These are phyloP conservation scores for Telmatochromis sp. DNA, from an alignment of 2,113 vertebrate genomes.

Conservation along the genomic window DNA sequence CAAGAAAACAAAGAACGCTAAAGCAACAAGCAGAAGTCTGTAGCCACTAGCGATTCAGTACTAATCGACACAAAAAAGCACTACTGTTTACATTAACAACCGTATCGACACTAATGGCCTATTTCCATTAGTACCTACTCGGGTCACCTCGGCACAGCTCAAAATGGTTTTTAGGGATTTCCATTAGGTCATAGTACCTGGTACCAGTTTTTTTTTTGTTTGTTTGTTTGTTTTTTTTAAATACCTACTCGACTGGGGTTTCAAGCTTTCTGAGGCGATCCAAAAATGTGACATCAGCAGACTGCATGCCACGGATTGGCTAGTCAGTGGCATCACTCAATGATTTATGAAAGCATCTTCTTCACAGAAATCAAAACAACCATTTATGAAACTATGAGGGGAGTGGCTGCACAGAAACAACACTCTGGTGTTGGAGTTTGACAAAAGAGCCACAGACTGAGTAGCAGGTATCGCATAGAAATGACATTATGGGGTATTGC, in stretches of 20 bases:
- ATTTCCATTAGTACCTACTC: not conserved
- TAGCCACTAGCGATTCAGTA: not conserved
- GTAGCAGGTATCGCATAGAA: not conserved
- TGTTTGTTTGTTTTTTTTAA: not conserved
- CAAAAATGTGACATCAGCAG: not conserved
- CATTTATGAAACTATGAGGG: not conserved
- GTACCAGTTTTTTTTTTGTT: not conserved
- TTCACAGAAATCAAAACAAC: not conserved
- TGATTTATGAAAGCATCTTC: not conserved
- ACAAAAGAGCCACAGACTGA: not conserved
- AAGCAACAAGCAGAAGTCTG: not conserved
- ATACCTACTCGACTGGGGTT: rapidly evolving
- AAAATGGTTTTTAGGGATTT: not conserved
- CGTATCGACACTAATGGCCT: not conserved
- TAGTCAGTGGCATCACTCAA: not conserved
- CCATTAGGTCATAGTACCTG: not conserved
- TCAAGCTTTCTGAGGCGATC: not conserved
- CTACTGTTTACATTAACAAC: not conserved
- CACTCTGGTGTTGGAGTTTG: not conserved
- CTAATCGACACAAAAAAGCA: not conserved
- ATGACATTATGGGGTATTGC: not conserved
- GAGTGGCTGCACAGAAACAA: not conserved
- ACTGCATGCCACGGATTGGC: not conserved
- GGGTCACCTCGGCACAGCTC: not conserved
- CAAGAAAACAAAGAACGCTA: not conserved